These are phyloP conservation scores for Ormyrus nitidulus DNA, from an alignment of 2,888 invertebrate genomes.

Conservation along the genomic window DNA sequence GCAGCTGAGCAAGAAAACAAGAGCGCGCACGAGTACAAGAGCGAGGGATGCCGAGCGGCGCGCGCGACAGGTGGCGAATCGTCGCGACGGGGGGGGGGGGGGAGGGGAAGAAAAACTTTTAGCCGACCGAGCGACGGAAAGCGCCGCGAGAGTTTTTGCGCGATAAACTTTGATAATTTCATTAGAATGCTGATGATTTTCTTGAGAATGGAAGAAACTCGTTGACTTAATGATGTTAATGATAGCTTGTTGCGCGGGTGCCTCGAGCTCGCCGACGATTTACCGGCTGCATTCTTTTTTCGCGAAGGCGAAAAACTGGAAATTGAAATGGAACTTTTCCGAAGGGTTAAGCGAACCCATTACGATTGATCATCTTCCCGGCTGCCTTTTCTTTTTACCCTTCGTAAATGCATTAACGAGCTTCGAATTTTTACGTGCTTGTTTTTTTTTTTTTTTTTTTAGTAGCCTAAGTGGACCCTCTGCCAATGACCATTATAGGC, in stretches of 20 bases:
- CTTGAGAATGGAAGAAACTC: conserved; percentile 27
- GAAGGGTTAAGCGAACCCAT: no score
- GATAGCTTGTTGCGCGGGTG: not conserved
- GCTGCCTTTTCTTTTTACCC: no score
- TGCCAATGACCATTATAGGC: no score
- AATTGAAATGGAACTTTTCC: no score
- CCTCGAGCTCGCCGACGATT: no score
- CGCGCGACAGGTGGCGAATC: conserved; percentile 40
- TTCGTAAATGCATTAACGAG: no score
- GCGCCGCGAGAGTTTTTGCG: conserved; percentile 26
- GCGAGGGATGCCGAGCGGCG: not conserved
- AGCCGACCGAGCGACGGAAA: not conserved
- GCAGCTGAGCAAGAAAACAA: not conserved
- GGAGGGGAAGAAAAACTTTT: not conserved
- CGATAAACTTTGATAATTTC: conserved; percentile 48
- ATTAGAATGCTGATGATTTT: conserved; percentile 36
- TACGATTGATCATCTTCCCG: no score
- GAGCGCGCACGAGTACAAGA: not conserved
- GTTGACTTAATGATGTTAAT: conserved; percentile 5
- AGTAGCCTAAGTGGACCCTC: no score
- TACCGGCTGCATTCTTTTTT: no score
- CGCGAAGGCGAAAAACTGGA: no score
- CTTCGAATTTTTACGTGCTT: no score
- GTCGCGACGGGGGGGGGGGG: not conserved
- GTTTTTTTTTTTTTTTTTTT: no score